A percentile compares a stretch with the other conserved stretches of the same genome.
These are phyloP conservation scores for Saccostrea cuccullata DNA, from an alignment of 1,140 invertebrate genomes.

Conservation along the genomic window DNA sequence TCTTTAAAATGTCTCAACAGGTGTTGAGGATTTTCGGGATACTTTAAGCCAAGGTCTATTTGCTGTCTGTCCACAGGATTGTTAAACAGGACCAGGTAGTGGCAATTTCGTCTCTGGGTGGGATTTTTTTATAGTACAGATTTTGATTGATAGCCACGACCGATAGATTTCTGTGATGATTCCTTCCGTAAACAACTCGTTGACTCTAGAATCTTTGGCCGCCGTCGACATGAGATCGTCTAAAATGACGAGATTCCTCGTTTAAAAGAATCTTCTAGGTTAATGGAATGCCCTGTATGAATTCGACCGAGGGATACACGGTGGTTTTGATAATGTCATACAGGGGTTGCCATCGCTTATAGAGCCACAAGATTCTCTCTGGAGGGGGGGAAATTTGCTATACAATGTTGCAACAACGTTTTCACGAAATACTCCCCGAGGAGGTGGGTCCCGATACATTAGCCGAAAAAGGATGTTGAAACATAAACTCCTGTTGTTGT, in stretches of 20 bases:
- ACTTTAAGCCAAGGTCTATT: too few relatives aligned
- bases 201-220: constrained; percentile 47
- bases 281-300: constrained; percentile 41
- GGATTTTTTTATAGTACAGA: too few relatives aligned
- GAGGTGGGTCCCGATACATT: constrained; percentile 34
- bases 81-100: constrained; percentile 51
- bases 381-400: constrained; percentile 16
- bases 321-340: constrained; percentile 16
- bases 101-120: constrained; percentile 44
- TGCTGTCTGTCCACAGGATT: constrained; percentile 35
- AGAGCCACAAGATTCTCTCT: constrained; percentile 53
- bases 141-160: too few relatives aligned
- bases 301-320: constrained; percentile 22
- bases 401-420: background rate
- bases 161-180: background rate
- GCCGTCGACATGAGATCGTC: constrained; percentile 37
- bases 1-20: too few relatives aligned
- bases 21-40: too few relatives aligned
- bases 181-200: constrained; percentile 48
- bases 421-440: constrained; percentile 37
- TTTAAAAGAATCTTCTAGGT: constrained; percentile 40
- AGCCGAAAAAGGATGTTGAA: constrained; percentile 1
- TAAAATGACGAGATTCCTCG: background rate
- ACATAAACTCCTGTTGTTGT: too few relatives aligned
- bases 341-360: constrained; percentile 47